Evolutionary conservation across 1,140 invertebrate species (phyloP), one percentile per base, ranked within the genome.

Genomic region (Sminthurides bifidus): DNA sequence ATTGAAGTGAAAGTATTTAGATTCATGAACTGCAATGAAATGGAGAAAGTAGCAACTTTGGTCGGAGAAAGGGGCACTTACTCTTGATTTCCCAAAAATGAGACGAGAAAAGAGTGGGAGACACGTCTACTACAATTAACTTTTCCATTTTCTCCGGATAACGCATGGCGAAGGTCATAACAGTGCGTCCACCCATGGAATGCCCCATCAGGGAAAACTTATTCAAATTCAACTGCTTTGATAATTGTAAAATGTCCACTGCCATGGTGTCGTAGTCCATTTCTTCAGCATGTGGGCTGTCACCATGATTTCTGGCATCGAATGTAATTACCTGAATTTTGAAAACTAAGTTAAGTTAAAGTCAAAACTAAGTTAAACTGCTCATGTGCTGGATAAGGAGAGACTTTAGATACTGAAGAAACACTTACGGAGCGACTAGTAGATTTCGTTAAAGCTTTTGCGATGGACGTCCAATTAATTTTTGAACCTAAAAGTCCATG

Each of bases 241-340:
- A 70, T 21, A 91, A 72, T 29, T 74, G 54, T 1, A 77, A 63
- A 37, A 93, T 66, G 72, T 95, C 92, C 58, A 77, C 74, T 3
- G 80, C 78, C 76, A 92, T 79, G 15, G 78, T 71, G 3, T 69
- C 63, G 68, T 92, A 92, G 30, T 74, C 77, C 70, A 89, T 82
- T 0, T 80, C 74, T 8, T 70, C 59, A 1, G 79, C 72, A 65
- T 92, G 89, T 0, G 84, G 83, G 67, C 88, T 92, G 35, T 89
- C 84, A 0, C 92, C 92, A 72, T 95, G 92, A 72, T 95, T 94
- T 67, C 91, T 77, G 2, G 83, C 80, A 76, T 95, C 91, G 19
- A 92, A 73, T 1, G 81, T 74, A 35, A 90, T 79, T 0, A 93
- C 79, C 77, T 85, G 56, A 51, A 67, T 66, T 37, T n/a, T 26